Evolutionary conservation across 2,888 invertebrate species (phyloP).

Genomic region (Apamea sordens): DNA sequence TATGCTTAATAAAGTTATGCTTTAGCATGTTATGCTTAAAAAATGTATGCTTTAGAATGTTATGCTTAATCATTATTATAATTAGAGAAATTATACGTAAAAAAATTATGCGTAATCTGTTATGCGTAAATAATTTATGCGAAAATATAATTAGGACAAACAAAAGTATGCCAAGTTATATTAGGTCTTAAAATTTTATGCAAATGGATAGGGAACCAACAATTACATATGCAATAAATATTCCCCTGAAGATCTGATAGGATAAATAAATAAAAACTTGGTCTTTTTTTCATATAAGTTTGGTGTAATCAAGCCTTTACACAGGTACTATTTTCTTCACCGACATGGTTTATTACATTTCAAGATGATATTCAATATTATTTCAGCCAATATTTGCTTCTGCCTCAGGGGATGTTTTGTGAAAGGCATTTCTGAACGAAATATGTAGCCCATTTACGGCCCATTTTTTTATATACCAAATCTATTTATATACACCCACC

Average conservation of each 20-base stretch:
- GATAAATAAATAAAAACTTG: neutral
- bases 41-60: too few species aligned
- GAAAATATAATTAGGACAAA: too few species aligned
- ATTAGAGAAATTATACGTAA: too few species aligned
- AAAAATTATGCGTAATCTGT: too few species aligned
- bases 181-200: too few species aligned
- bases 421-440: constrained; percentile 20
- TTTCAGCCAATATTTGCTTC: constrained; percentile 35
- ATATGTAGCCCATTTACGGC: constrained; percentile 11
- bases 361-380: constrained; percentile 32
- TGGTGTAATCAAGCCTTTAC: constrained; percentile 24
- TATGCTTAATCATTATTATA: too few species aligned
- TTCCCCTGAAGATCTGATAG: neutral
- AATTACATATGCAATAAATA: neutral
- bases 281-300: constrained; percentile 1
- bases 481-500: neutral
- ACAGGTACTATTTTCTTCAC: constrained; percentile 20
- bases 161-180: too few species aligned
- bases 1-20: too few species aligned
- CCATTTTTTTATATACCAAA: neutral
- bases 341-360: constrained; percentile 37
- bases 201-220: too few species aligned
- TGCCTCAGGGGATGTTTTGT: constrained; percentile 19
- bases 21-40: too few species aligned
- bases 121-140: too few species aligned